A percentile compares a stretch with the other conserved stretches of the same genome.
These are phyloP conservation scores for Phyllostomus hastatus DNA, from an alignment of 2,113 vertebrate genomes.

Conservation along the genomic window DNA sequence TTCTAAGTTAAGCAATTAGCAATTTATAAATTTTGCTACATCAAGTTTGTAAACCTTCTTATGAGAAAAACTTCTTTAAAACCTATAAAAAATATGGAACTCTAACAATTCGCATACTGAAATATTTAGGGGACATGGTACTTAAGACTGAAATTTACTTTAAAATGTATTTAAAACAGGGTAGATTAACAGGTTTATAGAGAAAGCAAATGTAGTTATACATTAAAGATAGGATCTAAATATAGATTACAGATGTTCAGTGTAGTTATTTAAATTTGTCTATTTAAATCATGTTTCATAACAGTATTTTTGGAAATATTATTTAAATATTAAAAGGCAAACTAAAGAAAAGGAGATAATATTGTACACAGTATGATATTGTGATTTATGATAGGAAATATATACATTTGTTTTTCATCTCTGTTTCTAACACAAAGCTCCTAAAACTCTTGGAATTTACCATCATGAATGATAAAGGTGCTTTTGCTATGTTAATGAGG, in stretches of 20 bases:
- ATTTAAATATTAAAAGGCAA: background rate
- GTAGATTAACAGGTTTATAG: background rate
- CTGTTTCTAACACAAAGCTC: too few relatives aligned
- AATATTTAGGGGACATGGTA: background rate
- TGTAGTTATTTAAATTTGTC: background rate
- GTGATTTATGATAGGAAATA: too few relatives aligned
- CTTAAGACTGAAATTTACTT: background rate
- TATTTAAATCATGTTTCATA: background rate
- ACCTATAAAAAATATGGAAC: background rate
- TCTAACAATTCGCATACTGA: background rate
- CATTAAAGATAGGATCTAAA: background rate
- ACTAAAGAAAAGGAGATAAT: too few relatives aligned
- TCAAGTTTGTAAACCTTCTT: background rate
- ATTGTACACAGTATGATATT: too few relatives aligned
- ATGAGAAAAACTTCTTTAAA: background rate
- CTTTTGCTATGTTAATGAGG: background rate
- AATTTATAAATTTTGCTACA: background rate
- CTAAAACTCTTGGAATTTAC: too few relatives aligned
- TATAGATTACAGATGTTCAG: background rate
- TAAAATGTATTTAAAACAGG: background rate
- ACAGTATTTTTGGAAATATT: background rate
- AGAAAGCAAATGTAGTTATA: background rate
- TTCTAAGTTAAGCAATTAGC: background rate
- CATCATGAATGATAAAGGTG: background rate
- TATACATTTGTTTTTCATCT: too few relatives aligned